Base-by-base conservation (phyloP, 1,140 invertebrate species). In the Orchesella cincta region DNA sequence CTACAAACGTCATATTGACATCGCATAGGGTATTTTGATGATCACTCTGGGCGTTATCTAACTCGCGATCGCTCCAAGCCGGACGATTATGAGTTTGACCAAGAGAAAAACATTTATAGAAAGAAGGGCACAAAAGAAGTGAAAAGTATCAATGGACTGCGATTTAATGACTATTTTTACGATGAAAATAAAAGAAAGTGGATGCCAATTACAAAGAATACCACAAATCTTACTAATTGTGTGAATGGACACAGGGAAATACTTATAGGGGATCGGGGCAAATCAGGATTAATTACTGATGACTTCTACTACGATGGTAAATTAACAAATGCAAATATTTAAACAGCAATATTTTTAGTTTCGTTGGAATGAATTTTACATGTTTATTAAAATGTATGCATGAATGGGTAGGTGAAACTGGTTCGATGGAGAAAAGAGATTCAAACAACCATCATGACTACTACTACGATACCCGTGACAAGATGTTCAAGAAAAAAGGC, bases 291-390 rank as follows among this genome's bases (percentile, higher is more conserved):
- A 3, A 57, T 23, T 23, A 12, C 14, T 16, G 54, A 57, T 57
- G 54, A 57, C 54, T 57, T n/a, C 54, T 57, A 57, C 23, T 57
- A 57, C 54, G 54, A 57, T 26, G 54, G 54, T 57, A 46, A 46
- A 46, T 12, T 20, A 20, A 46, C 8, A 20, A 46, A 46, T 12
- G 39, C 8, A 46, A 46, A 8, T 57, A 26, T 18, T 16, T 14
- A 57, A 57, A 23, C 26, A 12, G 5, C 54, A n/a, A 57, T 57
- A 57, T 18, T 57, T 57, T 46, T 46, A 5, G n/a, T n/a, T n/a
- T n/a, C n/a, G n/a, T n/a, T n/a, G n/a, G n/a, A n/a, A n/a, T n/a
- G n/a, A n/a, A n/a, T n/a, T n/a, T n/a, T n/a, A n/a, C n/a, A n/a
- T n/a, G n/a, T n/a, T n/a, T n/a, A n/a, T n/a, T n/a, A n/a, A n/a